A percentile compares a stretch with the other conserved stretches of the same genome.
These are phyloP conservation scores for Borostomias antarcticus DNA, from an alignment of 2,797 vertebrate species.

Conservation along the genomic window DNA sequence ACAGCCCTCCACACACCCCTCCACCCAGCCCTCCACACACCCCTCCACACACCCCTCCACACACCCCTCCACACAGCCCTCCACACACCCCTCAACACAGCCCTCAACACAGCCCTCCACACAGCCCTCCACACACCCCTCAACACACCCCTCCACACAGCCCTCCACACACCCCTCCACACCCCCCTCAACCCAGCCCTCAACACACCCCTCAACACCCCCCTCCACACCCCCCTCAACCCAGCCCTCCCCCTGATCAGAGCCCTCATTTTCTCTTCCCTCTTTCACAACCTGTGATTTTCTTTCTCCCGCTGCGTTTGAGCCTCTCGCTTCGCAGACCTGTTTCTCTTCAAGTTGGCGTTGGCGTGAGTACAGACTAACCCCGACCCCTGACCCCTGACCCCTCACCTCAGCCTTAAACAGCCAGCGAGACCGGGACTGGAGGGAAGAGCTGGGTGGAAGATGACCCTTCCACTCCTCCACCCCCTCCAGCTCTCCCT, in stretches of 20 bases:
- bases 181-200: no score
- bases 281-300: constrained; percentile 41
- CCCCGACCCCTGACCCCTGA: no score
- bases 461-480: constrained; percentile 4
- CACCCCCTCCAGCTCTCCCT: constrained; percentile 13
- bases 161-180: no score
- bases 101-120: no score
- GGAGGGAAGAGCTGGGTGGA: background rate
- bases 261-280: constrained; percentile 25
- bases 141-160: no score
- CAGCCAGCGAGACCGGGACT: constrained; percentile 29
- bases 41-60: no score
- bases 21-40: no score
- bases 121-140: no score
- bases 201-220: no score
- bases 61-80: no score
- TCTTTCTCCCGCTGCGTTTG: background rate
- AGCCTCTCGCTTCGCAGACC: constrained; percentile 19
- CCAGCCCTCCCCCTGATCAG: constrained; percentile 62
- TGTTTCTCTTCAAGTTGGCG: constrained; percentile 30
- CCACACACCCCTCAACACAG: no score
- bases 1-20: no score
- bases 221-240: constrained; percentile 50
- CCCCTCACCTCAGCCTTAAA: constrained; percentile 31
- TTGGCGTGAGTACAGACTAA: constrained; percentile 59